These are phyloP conservation scores for Cassiopea andromeda DNA, from an alignment of 30 jellyfish, hydroid and myxozoan genomes.

Conservation along the genomic window DNA sequence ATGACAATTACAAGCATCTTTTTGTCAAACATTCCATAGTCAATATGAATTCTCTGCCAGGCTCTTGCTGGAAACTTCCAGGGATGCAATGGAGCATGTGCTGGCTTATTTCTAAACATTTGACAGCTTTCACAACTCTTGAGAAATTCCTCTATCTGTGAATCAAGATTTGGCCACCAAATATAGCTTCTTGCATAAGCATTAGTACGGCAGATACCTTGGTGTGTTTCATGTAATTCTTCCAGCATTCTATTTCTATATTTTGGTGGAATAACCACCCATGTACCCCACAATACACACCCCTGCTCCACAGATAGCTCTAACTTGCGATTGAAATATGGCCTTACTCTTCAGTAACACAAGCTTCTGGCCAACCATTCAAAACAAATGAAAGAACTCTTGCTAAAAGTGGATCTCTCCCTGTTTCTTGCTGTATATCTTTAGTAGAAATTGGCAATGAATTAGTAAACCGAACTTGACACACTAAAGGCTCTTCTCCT, in stretches of 20 bases:
- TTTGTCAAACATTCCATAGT: conserved; percentile 28
- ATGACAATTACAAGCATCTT: conserved; percentile 2
- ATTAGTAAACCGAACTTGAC: conserved; percentile 12
- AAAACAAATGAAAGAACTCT: conserved; percentile 46
- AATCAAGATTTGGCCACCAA: background rate
- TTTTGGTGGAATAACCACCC: conserved; percentile 58
- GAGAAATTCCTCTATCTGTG: conserved; percentile 22
- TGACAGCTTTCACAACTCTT: conserved; percentile 44
- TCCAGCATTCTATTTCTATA: conserved; percentile 27
- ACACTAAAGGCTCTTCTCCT: background rate
- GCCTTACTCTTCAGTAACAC: conserved; percentile 54
- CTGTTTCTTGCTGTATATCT: conserved; percentile 37
- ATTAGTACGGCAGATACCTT: conserved; percentile 48
- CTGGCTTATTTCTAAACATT: conserved; percentile 19
- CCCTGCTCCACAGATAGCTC: conserved; percentile 24
- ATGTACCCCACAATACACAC: conserved; percentile 43
- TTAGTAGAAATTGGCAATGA: conserved; percentile 40
- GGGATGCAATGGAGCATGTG: conserved; percentile 30
- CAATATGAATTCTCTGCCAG: conserved; percentile 50
- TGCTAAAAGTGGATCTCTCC: conserved; percentile 33
- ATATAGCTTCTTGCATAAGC: conserved; percentile 50
- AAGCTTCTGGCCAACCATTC: conserved; percentile 32
- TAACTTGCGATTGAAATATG: conserved; percentile 36
- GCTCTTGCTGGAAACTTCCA: conserved; percentile 25
- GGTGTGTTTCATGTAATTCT: conserved; percentile 47